Percentiles rank a stretch among this genome's conserved stretches.
Conservation (phyloP, 2,797 vertebrate genomes). For the Lacerta bilineata region DNA sequence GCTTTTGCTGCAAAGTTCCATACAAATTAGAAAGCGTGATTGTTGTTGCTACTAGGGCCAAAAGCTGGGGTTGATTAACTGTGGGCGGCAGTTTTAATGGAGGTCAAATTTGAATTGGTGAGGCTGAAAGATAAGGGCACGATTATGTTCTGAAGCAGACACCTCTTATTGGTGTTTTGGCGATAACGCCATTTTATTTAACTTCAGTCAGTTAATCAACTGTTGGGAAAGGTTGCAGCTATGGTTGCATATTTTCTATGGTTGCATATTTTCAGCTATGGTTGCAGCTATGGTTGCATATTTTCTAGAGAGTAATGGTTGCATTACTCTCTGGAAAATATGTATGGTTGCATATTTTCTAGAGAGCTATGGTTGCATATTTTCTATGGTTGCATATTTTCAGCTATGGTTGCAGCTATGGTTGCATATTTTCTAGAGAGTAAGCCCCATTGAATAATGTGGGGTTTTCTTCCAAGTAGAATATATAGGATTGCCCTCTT, state of each 20-base stretch:
- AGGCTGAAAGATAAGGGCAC: background rate
- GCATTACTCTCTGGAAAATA: too few relatives aligned
- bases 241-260: background rate
- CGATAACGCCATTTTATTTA: background rate
- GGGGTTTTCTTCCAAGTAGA: background rate
- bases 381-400: background rate
- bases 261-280: too few relatives aligned
- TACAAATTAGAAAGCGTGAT: background rate
- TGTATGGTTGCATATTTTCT: background rate
- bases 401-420: background rate
- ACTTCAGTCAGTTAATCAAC: constrained; percentile 7
- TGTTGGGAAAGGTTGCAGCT: background rate
- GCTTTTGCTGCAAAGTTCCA: background rate
- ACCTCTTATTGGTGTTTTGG: background rate
- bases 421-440: background rate
- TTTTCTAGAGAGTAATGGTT: too few relatives aligned
- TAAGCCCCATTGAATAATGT: background rate
- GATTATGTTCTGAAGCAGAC: background rate
- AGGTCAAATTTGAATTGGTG: background rate
- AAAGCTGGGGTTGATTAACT: background rate
- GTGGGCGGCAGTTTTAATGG: background rate
- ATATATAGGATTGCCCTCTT: background rate
- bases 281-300: too few relatives aligned
- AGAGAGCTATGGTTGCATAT: background rate
- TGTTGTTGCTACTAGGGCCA: background rate